These are phyloP conservation scores for Casuarius casuarius DNA, from an alignment of 2,113 vertebrate species.

Conservation along the genomic window DNA sequence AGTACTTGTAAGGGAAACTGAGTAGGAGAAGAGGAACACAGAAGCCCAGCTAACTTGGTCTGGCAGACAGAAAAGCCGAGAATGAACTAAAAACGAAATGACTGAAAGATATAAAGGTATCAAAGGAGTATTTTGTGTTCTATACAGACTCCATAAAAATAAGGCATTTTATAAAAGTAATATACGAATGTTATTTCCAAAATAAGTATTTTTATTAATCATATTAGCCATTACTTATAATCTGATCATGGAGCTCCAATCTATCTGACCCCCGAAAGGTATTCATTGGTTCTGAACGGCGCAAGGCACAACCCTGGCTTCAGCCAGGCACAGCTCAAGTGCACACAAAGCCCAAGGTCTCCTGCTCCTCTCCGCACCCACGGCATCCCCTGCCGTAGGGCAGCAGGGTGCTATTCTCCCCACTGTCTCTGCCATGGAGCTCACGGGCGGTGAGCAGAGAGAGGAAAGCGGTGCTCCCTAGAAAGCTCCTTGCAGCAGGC, in stretches of 20 bases:
- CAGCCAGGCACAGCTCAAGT: neutral
- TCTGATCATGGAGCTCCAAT: neutral
- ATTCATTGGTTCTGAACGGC: neutral
- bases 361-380: fast-evolving
- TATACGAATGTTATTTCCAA: neutral
- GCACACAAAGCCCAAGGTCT: neutral
- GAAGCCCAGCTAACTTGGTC: neutral
- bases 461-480: neutral
- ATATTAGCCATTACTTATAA: neutral
- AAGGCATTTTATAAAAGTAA: neutral
- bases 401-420: neutral
- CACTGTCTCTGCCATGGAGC: no score
- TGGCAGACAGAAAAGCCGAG: neutral
- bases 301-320: neutral
- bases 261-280: neutral
- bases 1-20: neutral
- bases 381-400: neutral
- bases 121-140: neutral
- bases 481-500: fast-evolving
- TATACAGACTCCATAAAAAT: neutral
- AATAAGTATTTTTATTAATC: neutral
- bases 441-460: neutral
- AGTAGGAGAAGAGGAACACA: neutral
- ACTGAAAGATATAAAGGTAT: neutral
- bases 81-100: neutral